These are phyloP conservation scores for Thripadectes ignobilis DNA, from an alignment of 2,797 vertebrate species.

Conservation along the genomic window DNA sequence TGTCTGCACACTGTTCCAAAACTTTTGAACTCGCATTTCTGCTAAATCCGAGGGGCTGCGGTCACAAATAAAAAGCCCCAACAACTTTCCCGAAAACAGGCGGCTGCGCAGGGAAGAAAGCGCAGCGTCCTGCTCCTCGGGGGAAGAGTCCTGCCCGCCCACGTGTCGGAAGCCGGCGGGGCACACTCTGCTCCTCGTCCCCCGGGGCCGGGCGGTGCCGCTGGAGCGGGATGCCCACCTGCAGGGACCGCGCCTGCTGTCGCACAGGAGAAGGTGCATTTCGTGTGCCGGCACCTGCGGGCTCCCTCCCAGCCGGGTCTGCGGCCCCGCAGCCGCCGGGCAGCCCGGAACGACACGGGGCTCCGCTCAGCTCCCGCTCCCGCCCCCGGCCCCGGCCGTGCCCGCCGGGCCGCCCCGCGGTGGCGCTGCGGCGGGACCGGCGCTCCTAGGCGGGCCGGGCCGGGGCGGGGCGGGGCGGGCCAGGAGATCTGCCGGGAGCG, in stretches of 20 bases:
- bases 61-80: not conserved
- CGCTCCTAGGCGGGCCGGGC: not conserved
- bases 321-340: not conserved
- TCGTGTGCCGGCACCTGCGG: not conserved
- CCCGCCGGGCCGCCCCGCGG: not conserved
- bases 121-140: fast-evolving
- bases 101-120: not conserved
- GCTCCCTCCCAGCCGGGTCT: not conserved
- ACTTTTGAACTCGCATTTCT: not conserved
- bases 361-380: not conserved
- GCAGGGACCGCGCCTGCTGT: not conserved
- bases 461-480: too few species aligned
- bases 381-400: fast-evolving
- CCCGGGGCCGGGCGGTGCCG: not conserved
- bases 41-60: fast-evolving
- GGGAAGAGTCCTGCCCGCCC: not conserved
- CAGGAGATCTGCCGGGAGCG: too few species aligned
- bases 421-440: not conserved
- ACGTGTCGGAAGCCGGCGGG: fast-evolving
- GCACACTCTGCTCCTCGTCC: not conserved
- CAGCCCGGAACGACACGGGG: not conserved
- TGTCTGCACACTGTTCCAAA: not conserved
- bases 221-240: not conserved
- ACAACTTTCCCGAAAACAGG: not conserved
- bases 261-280: not conserved